Base-by-base conservation (phyloP, 2,888 invertebrate species). In the Eudemis profundana region DNA sequence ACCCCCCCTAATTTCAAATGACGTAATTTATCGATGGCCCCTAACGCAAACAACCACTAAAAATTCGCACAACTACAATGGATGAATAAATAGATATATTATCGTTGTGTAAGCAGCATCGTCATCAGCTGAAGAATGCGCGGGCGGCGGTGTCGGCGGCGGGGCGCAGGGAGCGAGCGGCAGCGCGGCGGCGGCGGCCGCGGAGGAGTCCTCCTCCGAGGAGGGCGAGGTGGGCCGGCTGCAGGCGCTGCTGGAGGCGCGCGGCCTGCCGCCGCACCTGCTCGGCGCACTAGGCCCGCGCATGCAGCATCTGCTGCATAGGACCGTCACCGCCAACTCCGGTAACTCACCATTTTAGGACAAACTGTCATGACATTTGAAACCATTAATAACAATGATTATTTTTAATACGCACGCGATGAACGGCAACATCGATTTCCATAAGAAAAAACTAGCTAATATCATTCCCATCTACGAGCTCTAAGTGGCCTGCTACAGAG, bases 181-280 rank as follows among this genome's bases (percentile, higher is more conserved):
- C 72, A 87, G 75, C 44, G 76, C 73, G 49, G 79, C 77, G 23
- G 98, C 97, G 83, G 97, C 97, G 78, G 96, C 73, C 36, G 88
- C 90, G 74, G 93, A 90, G 78, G 92, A 92, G 80, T 92, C 92
- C 8, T 92, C 92, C 5, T 90, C 90, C 1, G 98, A 98, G 89
- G 98, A 98, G 84, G 97, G 97, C 76, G 98, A 99, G 90, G 98
- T 99, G 83, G 98, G 98, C 40, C 95, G 98, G 53, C 93, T 99
- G 66, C 98, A 99, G 87, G 98, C 98, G 21, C 90, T 99, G 75
- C 93, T 99, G 59, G 99, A 99, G 90, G 97, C 98, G 12, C 94
- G 98, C 72, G 99, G 99, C 23, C 88, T 99, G 73, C 98, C 99
- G n/a, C 98, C 98, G 12, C 98, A 99, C 84, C 93, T 99, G 68